Evolutionary conservation across 2,797 vertebrate species (phyloP).

Genomic region (Sebastes dallii): DNA sequence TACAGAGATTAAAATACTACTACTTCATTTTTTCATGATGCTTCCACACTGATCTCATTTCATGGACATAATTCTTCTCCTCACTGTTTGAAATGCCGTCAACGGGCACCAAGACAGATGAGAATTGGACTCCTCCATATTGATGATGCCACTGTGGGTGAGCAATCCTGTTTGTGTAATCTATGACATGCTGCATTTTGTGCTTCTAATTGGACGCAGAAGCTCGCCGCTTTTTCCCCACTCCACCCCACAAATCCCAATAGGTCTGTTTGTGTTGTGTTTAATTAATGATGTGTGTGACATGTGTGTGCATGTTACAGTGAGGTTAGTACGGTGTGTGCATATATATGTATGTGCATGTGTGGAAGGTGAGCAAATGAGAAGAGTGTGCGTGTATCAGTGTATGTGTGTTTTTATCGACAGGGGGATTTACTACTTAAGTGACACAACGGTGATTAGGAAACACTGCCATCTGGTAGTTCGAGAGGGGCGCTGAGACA

Average conservation of each 20-base stretch:
- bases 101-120: not conserved
- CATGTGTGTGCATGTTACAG: not conserved
- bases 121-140: not conserved
- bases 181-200: not conserved
- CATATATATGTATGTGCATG: not conserved
- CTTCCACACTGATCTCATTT: constrained; percentile 2
- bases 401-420: constrained; percentile 16
- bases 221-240: not conserved
- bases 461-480: constrained; percentile 68
- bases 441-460: constrained; percentile 61
- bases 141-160: not conserved
- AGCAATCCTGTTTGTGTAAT: not conserved
- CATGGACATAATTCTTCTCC: not conserved
- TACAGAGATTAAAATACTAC: constrained; percentile 20
- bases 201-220: not conserved
- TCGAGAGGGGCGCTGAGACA: not conserved
- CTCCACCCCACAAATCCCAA: constrained; percentile 11
- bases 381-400: not conserved
- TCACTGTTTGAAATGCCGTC: constrained; percentile 5
- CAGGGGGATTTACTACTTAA: constrained; percentile 67
- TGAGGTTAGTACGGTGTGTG: not conserved
- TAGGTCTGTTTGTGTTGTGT: not conserved
- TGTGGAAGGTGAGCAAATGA: not conserved
- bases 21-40: not conserved
- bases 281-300: constrained; percentile 10